Conservation (phyloP, 2,797 vertebrate species). For the Enteromius mattozi region DNA sequence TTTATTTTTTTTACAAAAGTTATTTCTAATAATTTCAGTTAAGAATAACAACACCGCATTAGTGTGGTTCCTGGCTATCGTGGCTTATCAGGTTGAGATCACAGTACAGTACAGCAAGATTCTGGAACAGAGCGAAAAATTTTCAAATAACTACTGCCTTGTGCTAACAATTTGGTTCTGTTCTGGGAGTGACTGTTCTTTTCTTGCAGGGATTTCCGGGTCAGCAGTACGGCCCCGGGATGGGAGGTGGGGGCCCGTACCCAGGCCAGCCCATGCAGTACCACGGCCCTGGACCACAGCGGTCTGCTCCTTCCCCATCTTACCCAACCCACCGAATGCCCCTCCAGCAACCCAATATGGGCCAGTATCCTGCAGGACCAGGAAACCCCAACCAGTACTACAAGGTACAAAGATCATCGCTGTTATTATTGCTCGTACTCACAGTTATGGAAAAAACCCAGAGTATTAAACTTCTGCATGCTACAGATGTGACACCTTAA, state of each 20-base stretch:
- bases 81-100: neutral
- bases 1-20: neutral
- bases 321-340: conserved; percentile 88
- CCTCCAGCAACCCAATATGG: conserved; percentile 79
- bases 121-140: neutral
- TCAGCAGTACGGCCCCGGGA: conserved; percentile 75
- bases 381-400: conserved; percentile 79
- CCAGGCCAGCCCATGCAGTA: conserved; percentile 88
- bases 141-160: neutral
- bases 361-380: conserved; percentile 85
- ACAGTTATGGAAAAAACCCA: neutral
- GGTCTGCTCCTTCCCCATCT: conserved; percentile 85
- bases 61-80: neutral
- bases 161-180: neutral
- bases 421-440: neutral
- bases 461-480: neutral
- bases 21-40: neutral
- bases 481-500: neutral
- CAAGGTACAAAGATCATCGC: conserved; percentile 54
- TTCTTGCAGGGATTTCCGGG: conserved; percentile 73
- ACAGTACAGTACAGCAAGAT: neutral
- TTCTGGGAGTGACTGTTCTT: neutral
- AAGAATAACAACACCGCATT: neutral
- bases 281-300: conserved; percentile 79
- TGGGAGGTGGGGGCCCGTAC: conserved; percentile 75